A percentile compares a stretch with the other conserved stretches of the same genome.
Conservation (phyloP, 64 coral and sea anemone species). For the Trachythela sp. region DNA sequence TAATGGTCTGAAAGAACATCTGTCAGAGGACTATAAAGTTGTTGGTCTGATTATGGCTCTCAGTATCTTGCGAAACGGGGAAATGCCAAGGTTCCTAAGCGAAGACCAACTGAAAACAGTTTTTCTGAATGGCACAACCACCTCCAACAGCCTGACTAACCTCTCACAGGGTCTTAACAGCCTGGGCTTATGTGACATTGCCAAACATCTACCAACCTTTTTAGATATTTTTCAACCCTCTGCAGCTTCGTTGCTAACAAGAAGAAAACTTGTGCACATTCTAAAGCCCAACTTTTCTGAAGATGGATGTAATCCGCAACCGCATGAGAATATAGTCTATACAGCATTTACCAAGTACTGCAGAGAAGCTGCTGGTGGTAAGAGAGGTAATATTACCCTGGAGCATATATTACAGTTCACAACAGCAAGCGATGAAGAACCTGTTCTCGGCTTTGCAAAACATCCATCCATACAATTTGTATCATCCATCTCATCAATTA, state of each 20-base stretch:
- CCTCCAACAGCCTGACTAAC: background rate
- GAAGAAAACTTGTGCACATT: background rate
- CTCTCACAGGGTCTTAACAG: background rate
- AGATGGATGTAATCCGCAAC: background rate
- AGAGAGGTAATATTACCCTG: background rate
- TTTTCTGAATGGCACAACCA: background rate
- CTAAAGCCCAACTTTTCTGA: constrained; percentile 2
- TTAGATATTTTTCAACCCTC: constrained; percentile 19
- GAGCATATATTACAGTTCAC: constrained; percentile 27
- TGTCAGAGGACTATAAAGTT: constrained; percentile 37
- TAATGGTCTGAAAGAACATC: constrained; percentile 34
- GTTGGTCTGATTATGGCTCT: constrained; percentile 29
- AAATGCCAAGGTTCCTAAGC: constrained; percentile 29
- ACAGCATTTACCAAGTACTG: background rate
- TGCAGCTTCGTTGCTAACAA: background rate
- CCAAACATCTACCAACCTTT: background rate
- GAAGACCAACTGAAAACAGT: constrained; percentile 6
- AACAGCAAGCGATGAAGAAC: constrained; percentile 24
- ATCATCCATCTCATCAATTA: background rate
- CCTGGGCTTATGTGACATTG: background rate
- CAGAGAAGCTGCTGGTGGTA: background rate
- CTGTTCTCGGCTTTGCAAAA: background rate
- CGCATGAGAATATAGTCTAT: background rate
- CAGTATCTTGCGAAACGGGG: constrained; percentile 9
- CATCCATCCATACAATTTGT: constrained; percentile 35